Percentiles rank a stretch among this genome's conserved stretches.
phyloP scores from a whole-genome alignment of 2,888 invertebrate genomes.

The Drymonia ruficornis region DNA sequence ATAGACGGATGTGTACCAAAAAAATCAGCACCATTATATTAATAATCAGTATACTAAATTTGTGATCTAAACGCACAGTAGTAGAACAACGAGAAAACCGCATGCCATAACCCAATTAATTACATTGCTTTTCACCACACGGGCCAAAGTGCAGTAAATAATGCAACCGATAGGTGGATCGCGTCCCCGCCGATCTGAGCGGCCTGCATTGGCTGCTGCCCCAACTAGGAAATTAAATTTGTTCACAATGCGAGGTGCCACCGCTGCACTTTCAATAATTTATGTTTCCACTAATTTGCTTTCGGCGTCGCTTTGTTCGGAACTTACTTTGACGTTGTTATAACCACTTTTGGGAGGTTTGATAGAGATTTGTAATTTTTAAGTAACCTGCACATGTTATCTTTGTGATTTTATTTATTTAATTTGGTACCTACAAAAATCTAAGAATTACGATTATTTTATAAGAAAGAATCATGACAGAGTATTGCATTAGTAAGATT shows the following conservation, averaged over 20 bases:
- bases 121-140: constrained; percentile 58
- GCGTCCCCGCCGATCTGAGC: constrained; percentile 23
- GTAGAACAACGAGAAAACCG: constrained; percentile 47
- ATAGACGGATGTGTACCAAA: no score
- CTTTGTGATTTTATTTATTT: no score
- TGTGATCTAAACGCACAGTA: constrained; percentile 30
- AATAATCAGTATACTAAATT: background rate
- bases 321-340: constrained; percentile 8
- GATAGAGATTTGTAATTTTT: no score
- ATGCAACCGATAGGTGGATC: constrained; percentile 51
- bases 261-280: constrained; percentile 56
- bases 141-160: constrained; percentile 68
- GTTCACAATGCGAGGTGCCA: constrained; percentile 62
- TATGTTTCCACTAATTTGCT: constrained; percentile 55
- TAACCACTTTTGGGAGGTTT: background rate
- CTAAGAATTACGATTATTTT: no score
- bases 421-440: no score
- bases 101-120: constrained; percentile 65
- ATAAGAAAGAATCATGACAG: no score
- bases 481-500: no score
- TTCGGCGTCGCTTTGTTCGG: constrained; percentile 27
- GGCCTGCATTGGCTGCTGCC: constrained; percentile 55
- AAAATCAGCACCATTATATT: background rate
- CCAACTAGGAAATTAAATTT: constrained; percentile 74
- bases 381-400: no score